A percentile compares a stretch with the other conserved stretches of the same genome.
Evolutionary conservation across 1,140 invertebrate species (phyloP).

Genomic region (Heliconius eleuchia): DNA sequence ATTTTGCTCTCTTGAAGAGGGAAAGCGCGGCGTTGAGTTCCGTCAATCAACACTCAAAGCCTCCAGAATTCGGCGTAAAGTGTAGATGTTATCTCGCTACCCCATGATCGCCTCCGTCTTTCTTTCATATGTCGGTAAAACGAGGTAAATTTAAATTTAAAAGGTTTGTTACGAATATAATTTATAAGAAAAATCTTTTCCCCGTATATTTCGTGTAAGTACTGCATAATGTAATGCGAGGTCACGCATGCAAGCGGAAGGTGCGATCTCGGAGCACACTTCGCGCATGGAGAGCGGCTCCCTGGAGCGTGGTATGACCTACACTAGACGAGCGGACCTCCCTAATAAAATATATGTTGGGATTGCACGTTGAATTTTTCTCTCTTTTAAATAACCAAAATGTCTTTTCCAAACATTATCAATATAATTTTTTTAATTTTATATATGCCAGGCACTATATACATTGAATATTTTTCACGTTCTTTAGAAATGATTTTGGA

Average conservation of each 20-base stretch:
- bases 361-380: neutral
- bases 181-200: conserved; percentile 15
- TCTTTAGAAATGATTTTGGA: too few species aligned
- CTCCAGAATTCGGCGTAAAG: too few species aligned
- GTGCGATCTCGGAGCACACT: conserved; percentile 39
- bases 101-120: neutral
- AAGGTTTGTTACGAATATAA: neutral
- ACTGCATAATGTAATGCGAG: conserved; percentile 40
- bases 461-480: too few species aligned
- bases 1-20: too few species aligned
- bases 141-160: neutral
- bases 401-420: neutral
- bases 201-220: conserved; percentile 30
- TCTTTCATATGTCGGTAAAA: neutral
- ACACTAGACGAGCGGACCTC: conserved; percentile 27
- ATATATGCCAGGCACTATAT: too few species aligned
- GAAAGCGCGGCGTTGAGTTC: too few species aligned
- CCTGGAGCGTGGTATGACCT: conserved; percentile 40
- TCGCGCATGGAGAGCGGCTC: conserved; percentile 38
- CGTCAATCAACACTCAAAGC: too few species aligned
- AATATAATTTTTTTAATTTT: too few species aligned
- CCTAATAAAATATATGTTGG: conserved; percentile 29
- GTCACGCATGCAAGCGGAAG: conserved; percentile 43
- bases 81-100: too few species aligned
- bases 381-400: neutral